These are phyloP conservation scores for Stegodyphus mimosarum DNA, from an alignment of 1,140 invertebrate species.

Conservation along the genomic window DNA sequence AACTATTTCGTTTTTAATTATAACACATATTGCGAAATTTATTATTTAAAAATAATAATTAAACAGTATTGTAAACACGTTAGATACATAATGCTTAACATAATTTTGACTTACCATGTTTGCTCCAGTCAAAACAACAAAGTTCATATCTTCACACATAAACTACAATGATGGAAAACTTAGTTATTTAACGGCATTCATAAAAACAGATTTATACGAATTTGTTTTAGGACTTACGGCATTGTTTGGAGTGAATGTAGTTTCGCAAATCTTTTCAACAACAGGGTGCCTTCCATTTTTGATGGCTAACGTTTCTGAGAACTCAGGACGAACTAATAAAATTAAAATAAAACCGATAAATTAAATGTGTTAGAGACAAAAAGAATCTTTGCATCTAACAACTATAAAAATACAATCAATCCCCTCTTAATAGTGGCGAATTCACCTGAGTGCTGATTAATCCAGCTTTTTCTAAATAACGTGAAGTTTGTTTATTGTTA, in stretches of 20 bases:
- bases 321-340: constrained; percentile 76
- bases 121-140: constrained; percentile 86
- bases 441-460: too few relatives aligned
- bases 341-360: neutral
- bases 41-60: neutral
- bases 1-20: neutral
- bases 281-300: constrained; percentile 82
- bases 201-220: neutral
- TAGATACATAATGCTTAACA: neutral
- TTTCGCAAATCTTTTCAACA: constrained; percentile 75
- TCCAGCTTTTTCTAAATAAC: too few relatives aligned
- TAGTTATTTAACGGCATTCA: neutral
- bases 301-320: constrained; percentile 77
- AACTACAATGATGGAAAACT: constrained; percentile 71
- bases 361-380: neutral
- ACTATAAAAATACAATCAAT: too few relatives aligned
- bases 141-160: constrained; percentile 78
- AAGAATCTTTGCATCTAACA: too few relatives aligned
- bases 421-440: too few relatives aligned
- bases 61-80: neutral
- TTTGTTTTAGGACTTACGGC: neutral
- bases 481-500: too few relatives aligned
- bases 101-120: constrained; percentile 75
- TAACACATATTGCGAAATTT: neutral
- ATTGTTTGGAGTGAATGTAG: constrained; percentile 76